Percentiles rank a stretch among this genome's conserved stretches.
Evolutionary conservation across 2,113 vertebrate genomes (phyloP).

Genomic region (Hippocampus zosterae): DNA sequence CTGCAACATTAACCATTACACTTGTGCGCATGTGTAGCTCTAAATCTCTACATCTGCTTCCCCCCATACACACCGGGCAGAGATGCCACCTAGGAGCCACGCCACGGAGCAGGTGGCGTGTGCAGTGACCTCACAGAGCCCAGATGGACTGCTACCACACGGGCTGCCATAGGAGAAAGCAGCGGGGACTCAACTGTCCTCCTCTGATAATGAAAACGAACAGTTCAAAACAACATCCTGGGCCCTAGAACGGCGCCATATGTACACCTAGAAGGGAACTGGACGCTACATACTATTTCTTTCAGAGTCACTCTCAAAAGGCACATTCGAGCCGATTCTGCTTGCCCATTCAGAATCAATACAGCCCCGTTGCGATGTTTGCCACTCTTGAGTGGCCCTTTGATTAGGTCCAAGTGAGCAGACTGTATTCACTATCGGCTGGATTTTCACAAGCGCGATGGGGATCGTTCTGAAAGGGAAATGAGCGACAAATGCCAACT

Average conservation of each 20-base stretch:
- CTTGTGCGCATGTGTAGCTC: conserved; percentile 6
- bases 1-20: not conserved
- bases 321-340: conserved; percentile 70
- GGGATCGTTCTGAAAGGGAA: conserved; percentile 28
- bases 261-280: not conserved
- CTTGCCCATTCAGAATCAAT: conserved; percentile 67
- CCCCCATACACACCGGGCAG: conserved; percentile 8
- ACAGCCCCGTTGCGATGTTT: conserved; percentile 54
- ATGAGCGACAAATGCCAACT: not conserved
- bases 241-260: conserved; percentile 8
- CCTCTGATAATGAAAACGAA: not conserved
- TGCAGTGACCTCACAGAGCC: conserved; percentile 68
- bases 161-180: conserved; percentile 37
- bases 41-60: conserved; percentile 63
- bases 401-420: not conserved
- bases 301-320: conserved; percentile 46
- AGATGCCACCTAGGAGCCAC: conserved; percentile 51
- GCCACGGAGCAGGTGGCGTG: conserved; percentile 65
- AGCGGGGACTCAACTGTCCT: conserved; percentile 20
- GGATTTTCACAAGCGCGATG: not conserved
- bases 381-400: not conserved
- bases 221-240: conserved; percentile 10
- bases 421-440: conserved; percentile 12
- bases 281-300: conserved; percentile 38
- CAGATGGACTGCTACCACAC: conserved; percentile 59